Evolutionary conservation across 2,797 vertebrate species (phyloP).

Genomic region (Crocidura indochinensis): DNA sequence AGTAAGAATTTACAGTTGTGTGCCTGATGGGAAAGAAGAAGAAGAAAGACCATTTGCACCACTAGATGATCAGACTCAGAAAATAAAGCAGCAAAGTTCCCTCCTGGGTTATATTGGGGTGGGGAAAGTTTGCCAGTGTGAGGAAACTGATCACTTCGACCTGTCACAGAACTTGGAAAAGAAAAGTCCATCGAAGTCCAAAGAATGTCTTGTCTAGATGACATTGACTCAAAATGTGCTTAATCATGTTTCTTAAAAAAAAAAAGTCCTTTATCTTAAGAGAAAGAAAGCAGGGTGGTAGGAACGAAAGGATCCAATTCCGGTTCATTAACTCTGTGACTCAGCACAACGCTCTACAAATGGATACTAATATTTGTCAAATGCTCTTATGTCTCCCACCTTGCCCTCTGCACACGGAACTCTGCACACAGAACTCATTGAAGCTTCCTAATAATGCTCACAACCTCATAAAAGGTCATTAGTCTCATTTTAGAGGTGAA

Average conservation of each 20-base stretch:
- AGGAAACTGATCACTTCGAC: conserved; percentile 4
- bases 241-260: background rate
- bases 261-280: background rate
- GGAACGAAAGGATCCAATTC: background rate
- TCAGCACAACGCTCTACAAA: background rate
- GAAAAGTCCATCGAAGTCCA: background rate
- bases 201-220: conserved; percentile 12
- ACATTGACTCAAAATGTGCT: background rate
- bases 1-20: background rate
- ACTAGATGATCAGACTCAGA: background rate
- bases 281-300: background rate
- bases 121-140: background rate
- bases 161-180: background rate
- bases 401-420: rapidly evolving
- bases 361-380: background rate
- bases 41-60: background rate
- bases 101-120: background rate
- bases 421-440: background rate
- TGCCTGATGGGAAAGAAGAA: background rate
- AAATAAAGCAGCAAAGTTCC: background rate
- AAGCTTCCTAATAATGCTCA: background rate
- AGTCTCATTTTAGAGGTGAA: background rate
- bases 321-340: background rate
- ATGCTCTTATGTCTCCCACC: too few relatives aligned
- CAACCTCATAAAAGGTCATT: background rate